A percentile compares a stretch with the other conserved stretches of the same genome.
These are phyloP conservation scores for Oeneis ivallda DNA, from an alignment of 2,888 invertebrate genomes.

Conservation along the genomic window DNA sequence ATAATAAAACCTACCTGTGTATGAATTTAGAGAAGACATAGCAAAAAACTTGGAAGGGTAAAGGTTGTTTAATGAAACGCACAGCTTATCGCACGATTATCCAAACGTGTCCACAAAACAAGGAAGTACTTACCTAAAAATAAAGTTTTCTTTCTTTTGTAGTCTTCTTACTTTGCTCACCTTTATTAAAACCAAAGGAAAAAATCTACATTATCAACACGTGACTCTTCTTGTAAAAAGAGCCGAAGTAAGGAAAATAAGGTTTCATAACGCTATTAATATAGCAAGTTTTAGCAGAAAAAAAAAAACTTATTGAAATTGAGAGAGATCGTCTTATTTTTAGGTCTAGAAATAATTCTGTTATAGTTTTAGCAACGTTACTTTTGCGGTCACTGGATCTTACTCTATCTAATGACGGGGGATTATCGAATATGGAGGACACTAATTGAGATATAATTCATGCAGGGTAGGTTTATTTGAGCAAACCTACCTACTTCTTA, in stretches of 20 bases:
- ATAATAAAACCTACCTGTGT: too few relatives aligned
- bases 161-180: neutral
- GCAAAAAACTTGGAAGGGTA: too few relatives aligned
- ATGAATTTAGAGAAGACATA: too few relatives aligned
- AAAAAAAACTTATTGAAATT: neutral
- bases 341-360: neutral
- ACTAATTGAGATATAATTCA: conserved; percentile 16
- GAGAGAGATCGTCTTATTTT: neutral
- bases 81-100: neutral
- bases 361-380: too few relatives aligned
- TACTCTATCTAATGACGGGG: conserved; percentile 8
- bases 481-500: too few relatives aligned
- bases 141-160: neutral
- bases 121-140: neutral
- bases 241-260: neutral
- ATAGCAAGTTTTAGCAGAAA: neutral
- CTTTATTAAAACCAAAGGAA: neutral
- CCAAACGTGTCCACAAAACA: neutral
- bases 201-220: neutral
- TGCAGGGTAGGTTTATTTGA: too few relatives aligned
- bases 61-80: neutral
- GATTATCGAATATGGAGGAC: conserved; percentile 26
- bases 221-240: neutral
- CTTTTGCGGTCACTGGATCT: neutral
- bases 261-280: neutral